These are phyloP conservation scores for Bryconaethiops microstoma DNA, from an alignment of 2,797 vertebrate species.

Conservation along the genomic window DNA sequence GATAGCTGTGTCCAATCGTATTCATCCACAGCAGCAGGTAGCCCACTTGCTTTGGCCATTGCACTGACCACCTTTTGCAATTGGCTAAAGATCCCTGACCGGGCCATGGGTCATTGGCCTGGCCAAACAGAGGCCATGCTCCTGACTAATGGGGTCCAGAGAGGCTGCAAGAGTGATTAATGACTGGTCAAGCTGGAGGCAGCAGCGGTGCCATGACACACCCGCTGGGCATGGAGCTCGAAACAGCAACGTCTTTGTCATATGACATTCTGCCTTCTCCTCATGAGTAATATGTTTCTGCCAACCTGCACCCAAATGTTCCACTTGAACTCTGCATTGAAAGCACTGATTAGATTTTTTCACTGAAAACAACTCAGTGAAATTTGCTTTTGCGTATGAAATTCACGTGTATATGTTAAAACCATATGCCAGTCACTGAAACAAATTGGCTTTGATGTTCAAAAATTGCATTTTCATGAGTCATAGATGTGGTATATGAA, in stretches of 20 bases:
- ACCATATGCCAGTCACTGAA: slow-evolving; percentile 68
- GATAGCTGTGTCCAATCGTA: slow-evolving; percentile 90
- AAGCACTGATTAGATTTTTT: slow-evolving; percentile 29
- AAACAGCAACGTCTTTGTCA: slow-evolving; percentile 55
- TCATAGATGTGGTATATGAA: slow-evolving; percentile 66
- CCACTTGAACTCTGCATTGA: slow-evolving; percentile 26
- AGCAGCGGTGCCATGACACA: slow-evolving; percentile 44
- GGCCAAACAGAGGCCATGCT: slow-evolving; percentile 80
- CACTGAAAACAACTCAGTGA: slow-evolving; percentile 62
- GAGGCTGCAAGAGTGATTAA: slow-evolving; percentile 78
- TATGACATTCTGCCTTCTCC: slow-evolving; percentile 7
- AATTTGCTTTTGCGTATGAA: slow-evolving; percentile 24
- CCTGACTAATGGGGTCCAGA: slow-evolving; percentile 76
- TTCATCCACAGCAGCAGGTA: slow-evolving; percentile 96
- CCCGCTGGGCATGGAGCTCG: slow-evolving; percentile 49
- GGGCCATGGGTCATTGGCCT: slow-evolving; percentile 88
- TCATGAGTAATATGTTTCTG: slow-evolving; percentile 34
- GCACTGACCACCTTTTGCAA: slow-evolving; percentile 74
- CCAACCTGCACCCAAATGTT: slow-evolving; percentile 37
- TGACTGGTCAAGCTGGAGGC: slow-evolving; percentile 67
- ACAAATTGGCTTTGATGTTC: slow-evolving; percentile 60
- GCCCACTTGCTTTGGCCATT: slow-evolving; percentile 80
- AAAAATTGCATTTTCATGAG: slow-evolving; percentile 57
- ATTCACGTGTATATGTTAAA: slow-evolving; percentile 58
- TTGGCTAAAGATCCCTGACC: slow-evolving; percentile 77